These are phyloP conservation scores for Anolis apletophallus DNA, from an alignment of 2,797 vertebrate genomes.

Conservation along the genomic window DNA sequence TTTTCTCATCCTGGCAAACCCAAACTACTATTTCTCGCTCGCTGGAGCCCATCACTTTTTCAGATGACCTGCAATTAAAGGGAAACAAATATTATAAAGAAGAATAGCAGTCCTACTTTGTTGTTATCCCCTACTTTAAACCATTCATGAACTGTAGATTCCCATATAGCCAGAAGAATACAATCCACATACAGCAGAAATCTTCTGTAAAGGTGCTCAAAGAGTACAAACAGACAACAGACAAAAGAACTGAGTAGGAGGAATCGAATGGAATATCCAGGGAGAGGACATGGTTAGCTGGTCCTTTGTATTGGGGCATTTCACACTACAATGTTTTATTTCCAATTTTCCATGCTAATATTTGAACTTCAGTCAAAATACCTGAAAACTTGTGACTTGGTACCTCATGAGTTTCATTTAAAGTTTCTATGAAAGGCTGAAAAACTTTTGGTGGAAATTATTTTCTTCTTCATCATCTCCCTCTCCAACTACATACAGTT, in stretches of 20 bases:
- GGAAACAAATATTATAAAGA: conserved; percentile 39
- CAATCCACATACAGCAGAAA: not conserved
- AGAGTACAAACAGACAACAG: not conserved
- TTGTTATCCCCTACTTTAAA: not conserved
- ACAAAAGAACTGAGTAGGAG: not conserved
- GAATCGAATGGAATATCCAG: not conserved
- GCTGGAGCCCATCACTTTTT: conserved; percentile 83
- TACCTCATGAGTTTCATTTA: not conserved
- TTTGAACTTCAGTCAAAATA: not conserved
- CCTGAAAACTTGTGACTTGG: not conserved
- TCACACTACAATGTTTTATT: not conserved
- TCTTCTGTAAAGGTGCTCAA: not conserved
- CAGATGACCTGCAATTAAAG: conserved; percentile 72
- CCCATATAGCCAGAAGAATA: not conserved
- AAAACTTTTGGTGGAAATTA: not conserved
- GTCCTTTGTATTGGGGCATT: not conserved
- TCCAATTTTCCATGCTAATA: not conserved
- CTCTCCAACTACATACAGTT: not conserved
- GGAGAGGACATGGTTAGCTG: not conserved
- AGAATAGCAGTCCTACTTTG: too few species aligned
- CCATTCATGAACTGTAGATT: not conserved
- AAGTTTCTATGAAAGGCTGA: not conserved
- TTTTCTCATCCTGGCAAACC: conserved; percentile 95
- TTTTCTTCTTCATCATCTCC: not conserved
- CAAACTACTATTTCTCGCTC: conserved; percentile 93